Evolutionary conservation across 2,888 invertebrate species (phyloP).

Genomic region (Frankliniella fusca): DNA sequence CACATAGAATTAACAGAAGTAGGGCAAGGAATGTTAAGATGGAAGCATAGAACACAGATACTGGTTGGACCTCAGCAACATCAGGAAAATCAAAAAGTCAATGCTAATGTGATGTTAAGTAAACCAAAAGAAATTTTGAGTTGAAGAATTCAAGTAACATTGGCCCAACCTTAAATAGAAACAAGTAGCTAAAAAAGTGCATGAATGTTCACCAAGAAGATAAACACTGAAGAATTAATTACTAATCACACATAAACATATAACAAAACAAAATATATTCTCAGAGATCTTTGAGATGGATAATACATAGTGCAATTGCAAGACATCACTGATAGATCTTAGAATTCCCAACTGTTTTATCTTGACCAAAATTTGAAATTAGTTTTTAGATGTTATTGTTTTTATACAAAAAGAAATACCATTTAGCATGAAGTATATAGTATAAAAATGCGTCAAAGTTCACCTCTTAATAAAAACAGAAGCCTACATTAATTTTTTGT

Average conservation of each 20-base stretch:
- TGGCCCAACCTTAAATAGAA: conserved; percentile 2
- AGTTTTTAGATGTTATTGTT: neutral
- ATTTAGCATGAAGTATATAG: too few relatives aligned
- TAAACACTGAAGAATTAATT: neutral
- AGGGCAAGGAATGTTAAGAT: conserved; percentile 22
- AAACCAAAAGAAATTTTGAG: neutral
- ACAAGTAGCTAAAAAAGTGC: neutral
- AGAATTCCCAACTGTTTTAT: neutral
- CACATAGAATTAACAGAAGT: neutral
- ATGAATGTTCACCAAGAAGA: neutral
- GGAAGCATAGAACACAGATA: conserved; percentile 7
- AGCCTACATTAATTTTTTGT: neutral
- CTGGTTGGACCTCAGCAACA: neutral
- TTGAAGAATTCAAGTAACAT: neutral
- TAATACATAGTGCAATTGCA: neutral
- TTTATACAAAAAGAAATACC: too few relatives aligned
- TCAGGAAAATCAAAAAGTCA: neutral
- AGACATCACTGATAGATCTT: neutral
- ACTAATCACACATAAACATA: conserved; percentile 7
- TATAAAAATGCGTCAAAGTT: neutral
- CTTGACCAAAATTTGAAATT: too few relatives aligned
- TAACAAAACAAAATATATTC: neutral
- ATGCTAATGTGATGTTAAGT: neutral
- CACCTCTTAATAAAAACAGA: neutral
- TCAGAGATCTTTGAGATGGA: neutral